Evolutionary conservation across 1,140 invertebrate species (phyloP).

Genomic region (Luehdorfia chinensis): DNA sequence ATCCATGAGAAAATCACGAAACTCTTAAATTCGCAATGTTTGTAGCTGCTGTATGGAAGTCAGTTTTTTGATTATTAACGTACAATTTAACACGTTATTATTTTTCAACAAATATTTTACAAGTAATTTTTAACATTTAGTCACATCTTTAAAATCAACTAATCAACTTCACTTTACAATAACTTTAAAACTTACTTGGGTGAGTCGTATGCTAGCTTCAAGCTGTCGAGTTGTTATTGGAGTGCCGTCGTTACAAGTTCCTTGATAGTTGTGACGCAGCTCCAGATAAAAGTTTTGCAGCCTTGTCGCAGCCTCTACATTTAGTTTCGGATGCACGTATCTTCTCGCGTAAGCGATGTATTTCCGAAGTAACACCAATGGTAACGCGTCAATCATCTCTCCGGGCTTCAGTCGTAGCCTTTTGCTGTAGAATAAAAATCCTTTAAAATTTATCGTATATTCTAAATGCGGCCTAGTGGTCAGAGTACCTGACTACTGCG

Average conservation of each 20-base stretch:
- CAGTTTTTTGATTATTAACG: no score
- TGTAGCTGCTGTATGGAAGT: no score
- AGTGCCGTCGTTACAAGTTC: conserved; percentile 58
- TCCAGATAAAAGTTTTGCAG: conserved; percentile 91
- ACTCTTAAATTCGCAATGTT: no score
- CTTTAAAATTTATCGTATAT: no score
- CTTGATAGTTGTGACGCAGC: conserved; percentile 83
- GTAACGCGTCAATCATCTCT: conserved; percentile 84
- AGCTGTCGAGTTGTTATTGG: conserved; percentile 91
- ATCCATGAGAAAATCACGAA: no score
- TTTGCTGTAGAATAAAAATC: conserved; percentile 77
- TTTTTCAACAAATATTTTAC: no score
- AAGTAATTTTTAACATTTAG: no score
- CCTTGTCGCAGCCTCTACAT: conserved; percentile 81
- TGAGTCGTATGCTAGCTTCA: conserved; percentile 92
- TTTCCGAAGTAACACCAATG: conserved; percentile 87
- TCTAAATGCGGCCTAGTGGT: no score
- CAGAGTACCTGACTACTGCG: no score
- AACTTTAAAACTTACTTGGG: conserved; percentile 80
- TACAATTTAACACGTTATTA: no score
- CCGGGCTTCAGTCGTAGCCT: conserved; percentile 79
- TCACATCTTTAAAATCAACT: no score
- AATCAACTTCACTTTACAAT: no score
- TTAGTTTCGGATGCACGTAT: conserved; percentile 90
- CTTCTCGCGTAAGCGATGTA: conserved; percentile 95